These are phyloP conservation scores for Malurus melanocephalus DNA, from an alignment of 2,113 vertebrate species.

Conservation along the genomic window DNA sequence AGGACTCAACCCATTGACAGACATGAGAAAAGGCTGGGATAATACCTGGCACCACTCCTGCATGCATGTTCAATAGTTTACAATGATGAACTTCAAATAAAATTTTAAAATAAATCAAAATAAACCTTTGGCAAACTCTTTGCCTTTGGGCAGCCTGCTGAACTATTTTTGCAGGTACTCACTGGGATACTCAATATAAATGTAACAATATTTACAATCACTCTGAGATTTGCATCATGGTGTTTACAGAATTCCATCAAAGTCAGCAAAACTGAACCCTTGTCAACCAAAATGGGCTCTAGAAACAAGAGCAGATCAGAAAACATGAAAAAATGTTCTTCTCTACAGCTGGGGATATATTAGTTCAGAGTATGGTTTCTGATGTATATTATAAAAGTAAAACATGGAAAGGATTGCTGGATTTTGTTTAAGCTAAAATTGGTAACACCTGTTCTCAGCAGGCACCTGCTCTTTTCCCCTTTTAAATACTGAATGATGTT, in stretches of 20 bases:
- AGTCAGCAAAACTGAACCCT: neutral
- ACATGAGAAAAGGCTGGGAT: neutral
- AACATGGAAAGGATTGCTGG: neutral
- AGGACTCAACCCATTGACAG: neutral
- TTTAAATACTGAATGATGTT: constrained; percentile 10
- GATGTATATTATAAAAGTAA: neutral
- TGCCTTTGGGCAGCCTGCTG: neutral
- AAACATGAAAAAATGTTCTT: neutral
- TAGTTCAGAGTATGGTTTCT: neutral
- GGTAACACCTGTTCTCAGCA: neutral
- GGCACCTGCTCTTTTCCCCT: neutral
- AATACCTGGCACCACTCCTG: neutral
- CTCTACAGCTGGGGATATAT: neutral
- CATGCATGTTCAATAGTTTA: neutral
- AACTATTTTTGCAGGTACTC: neutral
- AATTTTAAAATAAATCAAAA: neutral
- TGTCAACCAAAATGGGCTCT: neutral
- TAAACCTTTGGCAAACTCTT: neutral
- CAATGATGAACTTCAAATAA: fast-evolving
- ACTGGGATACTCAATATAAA: neutral
- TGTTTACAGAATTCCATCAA: neutral
- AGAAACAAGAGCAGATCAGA: neutral
- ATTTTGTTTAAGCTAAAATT: constrained; percentile 4
- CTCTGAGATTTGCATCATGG: neutral
- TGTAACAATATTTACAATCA: neutral